These are phyloP conservation scores for Montipora sp. DNA, from an alignment of 64 coral and sea anemone genomes.

Conservation along the genomic window DNA sequence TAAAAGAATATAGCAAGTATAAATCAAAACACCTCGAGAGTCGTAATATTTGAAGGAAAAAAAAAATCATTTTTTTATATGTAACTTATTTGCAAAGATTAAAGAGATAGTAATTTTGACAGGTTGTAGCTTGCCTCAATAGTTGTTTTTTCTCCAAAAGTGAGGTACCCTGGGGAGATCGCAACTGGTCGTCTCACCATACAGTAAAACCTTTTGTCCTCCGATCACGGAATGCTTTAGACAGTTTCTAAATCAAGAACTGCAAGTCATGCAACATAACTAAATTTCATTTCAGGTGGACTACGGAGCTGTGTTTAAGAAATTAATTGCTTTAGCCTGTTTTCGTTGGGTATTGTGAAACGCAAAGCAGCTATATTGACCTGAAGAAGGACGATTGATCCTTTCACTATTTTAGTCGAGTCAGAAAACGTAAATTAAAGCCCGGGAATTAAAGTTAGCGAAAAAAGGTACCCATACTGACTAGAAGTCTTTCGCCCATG, in stretches of 20 bases:
- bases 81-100: not conserved
- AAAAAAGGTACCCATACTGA: too few relatives aligned
- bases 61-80: not conserved
- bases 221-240: conserved; percentile 7
- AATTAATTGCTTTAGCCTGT: not conserved
- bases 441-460: too few relatives aligned
- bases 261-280: not conserved
- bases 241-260: not conserved
- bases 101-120: conserved; percentile 5
- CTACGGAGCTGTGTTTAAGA: not conserved
- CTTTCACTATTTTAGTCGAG: not conserved
- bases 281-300: not conserved
- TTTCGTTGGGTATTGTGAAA: not conserved
- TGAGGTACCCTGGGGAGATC: not conserved
- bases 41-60: not conserved
- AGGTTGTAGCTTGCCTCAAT: conserved; percentile 3
- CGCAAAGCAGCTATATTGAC: too few relatives aligned
- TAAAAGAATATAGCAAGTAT: not conserved
- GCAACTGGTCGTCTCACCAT: conserved; percentile 1
- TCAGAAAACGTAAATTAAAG: not conserved
- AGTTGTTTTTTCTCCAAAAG: not conserved
- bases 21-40: too few relatives aligned
- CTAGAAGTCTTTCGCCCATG: too few relatives aligned
- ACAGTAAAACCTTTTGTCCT: conserved; percentile 44
- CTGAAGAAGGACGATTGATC: not conserved